phyloP scores from a whole-genome alignment of 2,888 invertebrate species.

The Disparrhopalites patrizii region DNA sequence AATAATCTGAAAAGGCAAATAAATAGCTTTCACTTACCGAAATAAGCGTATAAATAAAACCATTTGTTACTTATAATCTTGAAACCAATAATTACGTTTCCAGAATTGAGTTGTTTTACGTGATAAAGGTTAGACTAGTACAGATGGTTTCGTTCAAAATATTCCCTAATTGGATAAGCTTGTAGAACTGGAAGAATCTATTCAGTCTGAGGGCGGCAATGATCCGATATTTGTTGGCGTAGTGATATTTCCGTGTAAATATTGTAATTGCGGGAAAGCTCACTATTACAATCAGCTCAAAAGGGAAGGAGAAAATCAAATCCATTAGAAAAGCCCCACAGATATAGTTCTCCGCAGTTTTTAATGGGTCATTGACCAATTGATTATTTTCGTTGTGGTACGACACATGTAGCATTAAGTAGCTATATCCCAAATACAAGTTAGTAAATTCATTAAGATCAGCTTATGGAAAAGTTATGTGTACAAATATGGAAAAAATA shows the following conservation, averaged over 20 bases:
- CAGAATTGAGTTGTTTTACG: too few species aligned
- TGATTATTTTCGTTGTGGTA: constrained; percentile 36
- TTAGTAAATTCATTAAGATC: too few species aligned
- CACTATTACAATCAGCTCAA: constrained; percentile 27
- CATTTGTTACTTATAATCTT: too few species aligned
- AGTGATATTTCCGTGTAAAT: constrained; percentile 9
- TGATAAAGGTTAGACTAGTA: constrained; percentile 39
- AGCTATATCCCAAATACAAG: constrained; percentile 6
- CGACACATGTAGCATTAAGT: constrained; percentile 32
- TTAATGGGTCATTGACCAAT: constrained; percentile 27
- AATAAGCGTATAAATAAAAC: too few species aligned
- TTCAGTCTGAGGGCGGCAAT: constrained; percentile 35
- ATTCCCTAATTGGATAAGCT: constrained; percentile 31
- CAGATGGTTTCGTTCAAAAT: constrained; percentile 36
- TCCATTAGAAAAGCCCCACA: constrained; percentile 40
- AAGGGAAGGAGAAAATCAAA: constrained; percentile 37
- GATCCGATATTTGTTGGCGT: constrained; percentile 23
- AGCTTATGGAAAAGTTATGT: too few species aligned
- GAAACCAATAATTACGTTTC: not conserved
- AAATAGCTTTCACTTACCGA: too few species aligned
- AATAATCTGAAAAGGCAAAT: constrained; percentile 30
- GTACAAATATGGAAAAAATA: too few species aligned
- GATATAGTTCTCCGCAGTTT: constrained; percentile 38
- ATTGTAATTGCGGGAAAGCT: not conserved
- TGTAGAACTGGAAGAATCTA: constrained; percentile 37